Base-by-base conservation (phyloP, 2,113 vertebrate species). In the Brachypodius melanocephalos region DNA sequence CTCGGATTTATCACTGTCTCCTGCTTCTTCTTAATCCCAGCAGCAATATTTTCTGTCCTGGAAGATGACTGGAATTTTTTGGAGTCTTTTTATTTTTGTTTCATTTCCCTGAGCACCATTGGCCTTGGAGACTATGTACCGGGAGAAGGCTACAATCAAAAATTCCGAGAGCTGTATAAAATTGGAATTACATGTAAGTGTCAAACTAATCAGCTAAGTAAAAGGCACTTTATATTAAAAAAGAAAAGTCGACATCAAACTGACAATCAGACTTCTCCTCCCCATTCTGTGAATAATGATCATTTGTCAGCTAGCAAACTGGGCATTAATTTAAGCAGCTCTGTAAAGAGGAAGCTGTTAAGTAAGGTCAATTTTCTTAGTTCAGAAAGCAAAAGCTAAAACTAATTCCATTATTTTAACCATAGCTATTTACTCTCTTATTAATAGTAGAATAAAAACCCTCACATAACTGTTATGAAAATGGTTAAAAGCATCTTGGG, bases 1-100 rank as follows among this genome's bases (percentile, higher is more conserved):
- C 98, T 99, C 8, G 98, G 98, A 3, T 86, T 97, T 13, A 5
- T 99, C 96, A 98, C 98, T 0, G 93, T 98, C 67, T 98, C 98
- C 3, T 98, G 97, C 96, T 99, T 99, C 97, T 99, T 99, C 96
- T 98, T 99, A 90, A 98, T 99, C 94, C 99, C 99, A 0, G 99
- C 99, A 1, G 98, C 98, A 38, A 98, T 99, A 93, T 99, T 99
- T 97, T 99, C 99, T 2, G 92, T 97, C 19, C 96, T 99, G 96
- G 99, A 99, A 96, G 98, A 98, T 20, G 98, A 99, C 97, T 99
- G 99, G 99, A 99, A 99, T 98, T 99, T 99, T 95, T 97, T 99
- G 85, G 99, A 99, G 77, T 99, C 99, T 14, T 99, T 99, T 96
- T 99, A 99, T 92, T 99, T 99, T 87, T 99, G 99, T 89, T 99